A percentile compares a stretch with the other conserved stretches of the same genome.
phyloP scores from a whole-genome alignment of 2,888 invertebrate species.

The Thymelicus sylvestris region DNA sequence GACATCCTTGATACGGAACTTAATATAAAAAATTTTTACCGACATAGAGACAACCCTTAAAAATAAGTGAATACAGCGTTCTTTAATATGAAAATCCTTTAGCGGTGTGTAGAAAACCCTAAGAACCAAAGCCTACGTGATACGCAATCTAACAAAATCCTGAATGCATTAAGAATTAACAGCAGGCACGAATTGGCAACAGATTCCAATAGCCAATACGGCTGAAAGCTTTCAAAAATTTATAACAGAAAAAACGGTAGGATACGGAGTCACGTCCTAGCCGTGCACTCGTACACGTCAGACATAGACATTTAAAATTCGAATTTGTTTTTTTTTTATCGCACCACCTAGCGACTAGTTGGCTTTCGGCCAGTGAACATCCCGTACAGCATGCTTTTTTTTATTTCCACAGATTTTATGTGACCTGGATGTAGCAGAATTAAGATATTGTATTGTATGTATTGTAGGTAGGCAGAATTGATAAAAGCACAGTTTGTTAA shows the following conservation, averaged over 20 bases:
- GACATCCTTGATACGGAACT: too few species aligned
- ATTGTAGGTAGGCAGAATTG: too few species aligned
- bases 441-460: too few species aligned
- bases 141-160: not conserved
- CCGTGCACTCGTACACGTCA: constrained; percentile 26
- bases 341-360: constrained; percentile 24
- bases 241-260: constrained; percentile 13
- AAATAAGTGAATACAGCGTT: too few species aligned
- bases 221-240: constrained; percentile 29
- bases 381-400: constrained; percentile 20
- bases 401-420: constrained; percentile 20
- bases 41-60: too few species aligned
- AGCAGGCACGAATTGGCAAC: constrained; percentile 23
- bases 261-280: constrained; percentile 27
- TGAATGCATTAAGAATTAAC: constrained; percentile 24
- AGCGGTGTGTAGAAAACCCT: too few species aligned
- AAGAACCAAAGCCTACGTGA: not conserved
- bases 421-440: constrained; percentile 8
- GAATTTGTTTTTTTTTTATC: constrained; percentile 34
- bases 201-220: constrained; percentile 26
- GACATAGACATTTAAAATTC: constrained; percentile 36
- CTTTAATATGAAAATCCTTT: too few species aligned
- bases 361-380: constrained; percentile 33
- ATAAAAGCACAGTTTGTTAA: too few species aligned
- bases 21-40: too few species aligned